These are phyloP conservation scores for Ganaspis brasiliensis DNA, from an alignment of 2,888 invertebrate genomes.

Conservation along the genomic window DNA sequence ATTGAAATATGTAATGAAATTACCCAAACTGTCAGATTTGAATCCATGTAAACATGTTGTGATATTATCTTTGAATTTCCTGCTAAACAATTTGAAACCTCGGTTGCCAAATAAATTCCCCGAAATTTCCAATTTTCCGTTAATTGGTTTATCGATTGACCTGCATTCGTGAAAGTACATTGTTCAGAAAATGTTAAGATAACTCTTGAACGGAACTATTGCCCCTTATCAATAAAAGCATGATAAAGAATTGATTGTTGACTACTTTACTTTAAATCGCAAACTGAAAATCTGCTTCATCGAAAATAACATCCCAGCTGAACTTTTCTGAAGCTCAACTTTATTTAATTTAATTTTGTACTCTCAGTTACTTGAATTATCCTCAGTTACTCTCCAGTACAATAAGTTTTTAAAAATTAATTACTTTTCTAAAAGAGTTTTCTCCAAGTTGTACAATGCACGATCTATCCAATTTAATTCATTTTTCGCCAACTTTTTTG, in stretches of 20 bases:
- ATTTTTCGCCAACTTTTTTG: slow-evolving; percentile 68
- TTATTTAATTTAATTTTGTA: slow-evolving; percentile 11
- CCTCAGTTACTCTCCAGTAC: not conserved
- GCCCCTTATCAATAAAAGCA: slow-evolving; percentile 10
- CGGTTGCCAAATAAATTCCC: slow-evolving; percentile 10
- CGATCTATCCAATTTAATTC: slow-evolving; percentile 74
- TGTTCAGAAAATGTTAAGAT: slow-evolving; percentile 35
- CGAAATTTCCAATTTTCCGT: slow-evolving; percentile 21
- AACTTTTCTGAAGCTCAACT: not conserved
- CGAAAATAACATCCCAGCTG: slow-evolving; percentile 1
- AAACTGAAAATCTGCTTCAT: not conserved
- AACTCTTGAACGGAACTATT: not conserved
- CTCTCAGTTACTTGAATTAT: not conserved
- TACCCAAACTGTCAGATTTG: not conserved
- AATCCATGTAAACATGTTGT: not conserved
- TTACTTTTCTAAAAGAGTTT: not conserved
- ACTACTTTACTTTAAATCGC: not conserved
- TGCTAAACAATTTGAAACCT: not conserved
- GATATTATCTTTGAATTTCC: not conserved
- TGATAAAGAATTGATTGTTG: slow-evolving; percentile 13
- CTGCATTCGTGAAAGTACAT: slow-evolving; percentile 29
- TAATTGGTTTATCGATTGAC: slow-evolving; percentile 37
- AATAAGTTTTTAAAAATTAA: not conserved
- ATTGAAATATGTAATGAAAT: too few species aligned
- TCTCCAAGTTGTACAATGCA: slow-evolving; percentile 52